phyloP scores from a whole-genome alignment of 2,113 vertebrate species.

The Progne subis region DNA sequence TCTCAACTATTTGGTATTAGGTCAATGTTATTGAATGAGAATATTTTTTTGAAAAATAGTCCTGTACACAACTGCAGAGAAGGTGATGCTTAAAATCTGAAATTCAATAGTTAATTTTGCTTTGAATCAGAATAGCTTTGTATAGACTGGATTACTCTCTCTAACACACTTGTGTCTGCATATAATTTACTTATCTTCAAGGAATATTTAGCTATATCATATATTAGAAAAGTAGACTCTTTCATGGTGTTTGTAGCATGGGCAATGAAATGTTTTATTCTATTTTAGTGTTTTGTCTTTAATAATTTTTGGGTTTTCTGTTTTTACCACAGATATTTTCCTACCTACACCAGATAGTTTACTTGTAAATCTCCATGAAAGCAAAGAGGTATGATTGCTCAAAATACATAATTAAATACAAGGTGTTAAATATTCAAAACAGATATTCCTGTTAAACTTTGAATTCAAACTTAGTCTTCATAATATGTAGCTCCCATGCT shows the following conservation, averaged over 20 bases:
- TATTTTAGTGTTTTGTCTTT: not conserved
- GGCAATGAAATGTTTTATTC: not conserved
- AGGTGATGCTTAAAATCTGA: not conserved
- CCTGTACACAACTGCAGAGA: not conserved
- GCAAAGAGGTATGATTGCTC: conserved; percentile 84
- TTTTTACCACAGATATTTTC: conserved; percentile 85
- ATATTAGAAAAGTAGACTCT: not conserved
- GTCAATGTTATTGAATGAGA: not conserved
- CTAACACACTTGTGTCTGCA: not conserved
- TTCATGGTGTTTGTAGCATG: not conserved
- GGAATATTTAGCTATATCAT: not conserved
- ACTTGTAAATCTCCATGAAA: conserved; percentile 95
- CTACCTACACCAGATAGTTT: conserved; percentile 93
- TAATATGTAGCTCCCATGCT: not conserved
- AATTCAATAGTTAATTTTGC: not conserved
- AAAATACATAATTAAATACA: not conserved
- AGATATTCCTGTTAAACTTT: not conserved
- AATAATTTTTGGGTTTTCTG: not conserved
- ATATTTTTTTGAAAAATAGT: not conserved
- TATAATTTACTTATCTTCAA: not conserved
- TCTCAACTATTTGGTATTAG: not conserved
- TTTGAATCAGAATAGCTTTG: not conserved
- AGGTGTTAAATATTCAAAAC: not conserved
- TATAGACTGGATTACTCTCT: not conserved
- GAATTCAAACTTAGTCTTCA: not conserved